Conservation (phyloP, 2,797 vertebrate species). For the Peromyscus attwateri region DNA sequence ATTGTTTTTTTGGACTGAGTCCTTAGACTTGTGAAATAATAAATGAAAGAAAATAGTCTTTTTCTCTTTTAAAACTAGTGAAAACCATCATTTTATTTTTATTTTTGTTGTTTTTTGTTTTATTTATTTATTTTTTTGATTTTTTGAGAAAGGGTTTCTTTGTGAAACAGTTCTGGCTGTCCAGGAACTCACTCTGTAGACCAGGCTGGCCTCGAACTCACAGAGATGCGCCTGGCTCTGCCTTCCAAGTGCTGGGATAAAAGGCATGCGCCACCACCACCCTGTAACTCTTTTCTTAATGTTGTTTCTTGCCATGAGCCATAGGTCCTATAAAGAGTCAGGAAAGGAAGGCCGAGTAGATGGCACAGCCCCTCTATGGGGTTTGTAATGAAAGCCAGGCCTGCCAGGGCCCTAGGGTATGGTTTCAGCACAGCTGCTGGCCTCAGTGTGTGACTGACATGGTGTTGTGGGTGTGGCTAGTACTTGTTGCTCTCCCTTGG, state of each 20-base stretch:
- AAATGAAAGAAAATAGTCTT: background rate
- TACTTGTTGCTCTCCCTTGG: background rate
- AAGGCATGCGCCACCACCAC: too few species aligned
- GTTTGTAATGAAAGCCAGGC: background rate
- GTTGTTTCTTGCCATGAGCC: background rate
- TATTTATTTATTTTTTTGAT: too few species aligned
- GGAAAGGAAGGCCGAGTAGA: background rate
- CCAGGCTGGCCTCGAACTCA: too few species aligned
- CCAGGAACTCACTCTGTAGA: too few species aligned
- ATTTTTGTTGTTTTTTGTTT: too few species aligned
- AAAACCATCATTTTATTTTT: background rate
- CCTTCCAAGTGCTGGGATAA: too few species aligned
- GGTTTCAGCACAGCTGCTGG: background rate
- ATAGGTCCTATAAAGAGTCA: background rate
- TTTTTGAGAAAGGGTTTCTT: too few species aligned
- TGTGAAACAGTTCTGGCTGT: too few species aligned
- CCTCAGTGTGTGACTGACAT: background rate
- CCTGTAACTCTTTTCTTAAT: background rate
- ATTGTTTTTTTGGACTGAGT: constrained; percentile 37
- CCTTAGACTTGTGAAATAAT: background rate
- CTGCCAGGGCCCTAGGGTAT: background rate
- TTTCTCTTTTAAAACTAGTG: constrained; percentile 19
- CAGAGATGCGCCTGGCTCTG: too few species aligned
- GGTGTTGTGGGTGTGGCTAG: background rate
- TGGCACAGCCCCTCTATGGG: background rate